Evolutionary conservation across 2,797 vertebrate species (phyloP).

Genomic region (Darevskia mixta): DNA sequence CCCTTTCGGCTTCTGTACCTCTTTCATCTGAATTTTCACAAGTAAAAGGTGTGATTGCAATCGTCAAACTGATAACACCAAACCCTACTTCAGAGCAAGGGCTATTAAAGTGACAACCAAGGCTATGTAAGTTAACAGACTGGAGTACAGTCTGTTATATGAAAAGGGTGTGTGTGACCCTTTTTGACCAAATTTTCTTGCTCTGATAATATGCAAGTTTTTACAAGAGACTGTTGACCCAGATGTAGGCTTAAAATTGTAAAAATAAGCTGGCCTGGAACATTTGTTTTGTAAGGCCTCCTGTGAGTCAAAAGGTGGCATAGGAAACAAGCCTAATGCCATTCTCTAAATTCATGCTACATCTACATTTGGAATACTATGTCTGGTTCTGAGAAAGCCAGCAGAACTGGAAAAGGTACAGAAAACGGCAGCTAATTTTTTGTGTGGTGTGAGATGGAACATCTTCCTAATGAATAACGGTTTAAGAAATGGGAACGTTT

Average conservation of each 20-base stretch:
- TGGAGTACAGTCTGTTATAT: not conserved
- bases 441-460: not conserved
- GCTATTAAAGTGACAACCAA: slow-evolving; percentile 43
- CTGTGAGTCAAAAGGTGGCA: not conserved
- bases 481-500: not conserved
- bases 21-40: slow-evolving; percentile 70
- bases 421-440: not conserved
- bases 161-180: not conserved
- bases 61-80: slow-evolving; percentile 60
- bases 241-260: not conserved
- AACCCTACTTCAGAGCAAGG: slow-evolving; percentile 53
- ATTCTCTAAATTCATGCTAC: not conserved
- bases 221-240: not conserved
- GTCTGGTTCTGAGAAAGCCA: not conserved
- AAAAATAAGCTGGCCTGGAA: not conserved
- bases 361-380: not conserved
- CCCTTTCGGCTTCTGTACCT: slow-evolving; percentile 55
- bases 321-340: not conserved
- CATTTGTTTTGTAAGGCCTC: not conserved
- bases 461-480: not conserved
- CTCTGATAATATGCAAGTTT: not conserved
- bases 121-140: slow-evolving; percentile 14
- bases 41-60: slow-evolving; percentile 65
- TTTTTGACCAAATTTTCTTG: not conserved
- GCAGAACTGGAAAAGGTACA: not conserved